Evolutionary conservation across 2,113 vertebrate species (phyloP), one percentile per base, ranked within the genome.

Genomic region (Cebus imitator): DNA sequence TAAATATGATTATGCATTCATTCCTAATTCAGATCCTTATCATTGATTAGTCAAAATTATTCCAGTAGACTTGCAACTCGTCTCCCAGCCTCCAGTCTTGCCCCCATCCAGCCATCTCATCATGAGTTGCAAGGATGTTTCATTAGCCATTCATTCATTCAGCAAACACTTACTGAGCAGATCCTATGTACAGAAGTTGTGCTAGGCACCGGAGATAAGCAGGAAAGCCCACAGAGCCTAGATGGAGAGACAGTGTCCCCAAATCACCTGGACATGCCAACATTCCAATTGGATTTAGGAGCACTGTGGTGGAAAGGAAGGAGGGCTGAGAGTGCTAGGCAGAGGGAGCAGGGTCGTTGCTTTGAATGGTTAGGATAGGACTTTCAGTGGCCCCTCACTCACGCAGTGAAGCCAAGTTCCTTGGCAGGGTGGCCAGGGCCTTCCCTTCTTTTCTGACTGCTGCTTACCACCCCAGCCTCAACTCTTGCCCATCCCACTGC

Each of bases 141-240:
- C 50, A 76, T 91, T 97, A 84, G 76, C 85, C 64, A 68, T 83
- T 23, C 55, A 43, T 58, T 83, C 87, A 27, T 81, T 96, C 82
- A 81, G 20, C 35, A 32, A 58, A 23, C 52, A 78, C 50, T 58
- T 87, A 57, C 12, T 27, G 57, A 45, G 18, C 84, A 64, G 90
- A 75, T 96, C 81, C 30, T 30, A 4, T 57, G 72, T 86, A 16
- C 58, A 32, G 85, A 93, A 94, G 7, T 61, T 61, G 70, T 55
- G 32, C 48, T 61, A 50, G 82, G 82, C 70, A n/a, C 90, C 9
- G 37, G 23, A 72, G 35, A 82, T 40, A 37, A 35, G 55, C 8
- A 12, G 66, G 64, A 80, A 87, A 57, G 35, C 23, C 81, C 18
- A 6, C 45, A 2, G 55, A 1, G 57, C 86, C 95, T 78, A 6